Evolutionary conservation across 2,797 vertebrate species (phyloP).

Genomic region (Loris lydekkerianus): DNA sequence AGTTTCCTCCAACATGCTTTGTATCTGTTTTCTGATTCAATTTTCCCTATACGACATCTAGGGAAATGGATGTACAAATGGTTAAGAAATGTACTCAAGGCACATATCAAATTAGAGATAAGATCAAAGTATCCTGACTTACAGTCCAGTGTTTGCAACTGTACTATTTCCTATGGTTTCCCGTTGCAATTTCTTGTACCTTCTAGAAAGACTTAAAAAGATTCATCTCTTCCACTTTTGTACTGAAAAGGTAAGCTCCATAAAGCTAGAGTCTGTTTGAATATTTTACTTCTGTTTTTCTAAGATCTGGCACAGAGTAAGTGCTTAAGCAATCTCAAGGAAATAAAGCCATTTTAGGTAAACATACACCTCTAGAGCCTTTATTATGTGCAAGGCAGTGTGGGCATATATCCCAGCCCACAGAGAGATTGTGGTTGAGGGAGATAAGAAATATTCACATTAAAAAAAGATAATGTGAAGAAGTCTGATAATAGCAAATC

Average conservation of each 20-base stretch:
- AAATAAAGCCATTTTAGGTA: conserved; percentile 58
- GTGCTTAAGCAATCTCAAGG: not conserved
- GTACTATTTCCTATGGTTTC: not conserved
- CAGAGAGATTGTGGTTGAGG: conserved; percentile 33
- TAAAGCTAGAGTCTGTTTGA: not conserved
- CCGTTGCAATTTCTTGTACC: not conserved
- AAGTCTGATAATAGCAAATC: conserved; percentile 30
- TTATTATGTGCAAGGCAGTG: not conserved
- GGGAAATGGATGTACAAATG: conserved; percentile 49
- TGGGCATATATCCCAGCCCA: not conserved
- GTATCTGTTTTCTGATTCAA: conserved; percentile 30
- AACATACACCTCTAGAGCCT: not conserved
- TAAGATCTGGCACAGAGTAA: not conserved
- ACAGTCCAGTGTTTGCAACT: conserved; percentile 38
- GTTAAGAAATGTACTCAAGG: conserved; percentile 44
- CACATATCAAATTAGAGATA: conserved; percentile 40
- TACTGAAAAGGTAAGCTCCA: not conserved
- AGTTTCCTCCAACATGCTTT: conserved; percentile 25
- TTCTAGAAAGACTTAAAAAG: not conserved
- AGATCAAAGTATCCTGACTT: not conserved
- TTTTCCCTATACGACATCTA: not conserved
- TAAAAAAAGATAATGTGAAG: not conserved
- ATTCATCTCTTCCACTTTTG: conserved; percentile 12
- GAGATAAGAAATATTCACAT: conserved; percentile 36
- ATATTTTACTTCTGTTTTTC: conserved; percentile 32